Evolutionary conservation across 2,888 invertebrate species (phyloP).

Genomic region (Drosophila anomalipes): DNA sequence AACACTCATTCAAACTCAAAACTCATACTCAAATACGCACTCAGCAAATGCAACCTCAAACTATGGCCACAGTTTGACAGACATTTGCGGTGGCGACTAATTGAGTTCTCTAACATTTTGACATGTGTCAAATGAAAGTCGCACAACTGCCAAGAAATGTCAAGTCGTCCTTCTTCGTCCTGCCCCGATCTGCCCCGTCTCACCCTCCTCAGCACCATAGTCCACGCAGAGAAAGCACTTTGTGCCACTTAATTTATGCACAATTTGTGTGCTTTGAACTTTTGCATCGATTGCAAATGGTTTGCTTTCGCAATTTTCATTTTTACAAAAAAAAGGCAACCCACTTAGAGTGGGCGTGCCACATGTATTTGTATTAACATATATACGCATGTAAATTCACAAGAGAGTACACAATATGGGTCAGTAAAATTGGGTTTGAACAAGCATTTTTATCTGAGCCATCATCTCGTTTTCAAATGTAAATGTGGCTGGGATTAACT

Average conservation of each 20-base stretch:
- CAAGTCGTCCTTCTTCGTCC: constrained; percentile 15
- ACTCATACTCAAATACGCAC: background rate
- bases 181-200: background rate
- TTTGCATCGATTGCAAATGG: constrained; percentile 23
- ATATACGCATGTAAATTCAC: background rate
- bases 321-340: background rate
- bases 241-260: constrained; percentile 55
- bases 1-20: constrained; percentile 1
- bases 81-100: constrained; percentile 69
- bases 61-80: constrained; percentile 33
- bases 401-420: background rate
- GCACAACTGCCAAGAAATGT: constrained; percentile 63
- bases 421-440: background rate
- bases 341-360: constrained; percentile 19
- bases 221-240: background rate
- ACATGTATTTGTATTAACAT: constrained; percentile 9
- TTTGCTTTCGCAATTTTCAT: constrained; percentile 4
- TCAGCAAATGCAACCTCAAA: constrained; percentile 37
- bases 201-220: background rate
- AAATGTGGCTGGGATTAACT: background rate
- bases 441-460: background rate
- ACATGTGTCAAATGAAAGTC: constrained; percentile 75
- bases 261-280: constrained; percentile 44
- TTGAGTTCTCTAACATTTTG: constrained; percentile 74
- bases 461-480: background rate